These are phyloP conservation scores for Hirudinaria manillensis DNA, from an alignment of 2,888 invertebrate genomes.

Conservation along the genomic window DNA sequence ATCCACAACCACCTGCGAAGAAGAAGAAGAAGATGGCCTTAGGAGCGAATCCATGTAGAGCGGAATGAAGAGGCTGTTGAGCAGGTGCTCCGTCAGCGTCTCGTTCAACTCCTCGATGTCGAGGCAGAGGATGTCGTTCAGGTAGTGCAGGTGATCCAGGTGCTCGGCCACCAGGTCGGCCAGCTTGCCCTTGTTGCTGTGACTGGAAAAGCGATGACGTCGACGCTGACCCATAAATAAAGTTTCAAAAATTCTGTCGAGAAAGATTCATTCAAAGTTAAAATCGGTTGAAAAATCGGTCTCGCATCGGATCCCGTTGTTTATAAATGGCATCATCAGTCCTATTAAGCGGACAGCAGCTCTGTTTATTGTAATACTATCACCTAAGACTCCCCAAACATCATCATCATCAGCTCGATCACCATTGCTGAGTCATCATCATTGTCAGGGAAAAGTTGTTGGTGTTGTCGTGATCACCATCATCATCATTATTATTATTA, in stretches of 20 bases:
- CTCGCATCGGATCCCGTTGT: neutral
- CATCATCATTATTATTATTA: constrained; percentile 42
- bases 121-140: constrained; percentile 88
- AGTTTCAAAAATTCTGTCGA: too few relatives aligned
- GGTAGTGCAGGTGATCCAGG: constrained; percentile 89
- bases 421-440: too few relatives aligned
- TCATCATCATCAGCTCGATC: too few relatives aligned
- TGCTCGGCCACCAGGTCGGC: constrained; percentile 93
- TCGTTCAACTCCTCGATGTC: constrained; percentile 86
- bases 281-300: constrained; percentile 5
- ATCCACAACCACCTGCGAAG: neutral
- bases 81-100: constrained; percentile 80
- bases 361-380: too few relatives aligned
- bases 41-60: constrained; percentile 85
- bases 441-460: too few relatives aligned
- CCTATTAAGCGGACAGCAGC: too few relatives aligned
- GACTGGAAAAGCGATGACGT: constrained; percentile 60
- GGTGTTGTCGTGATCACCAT: too few relatives aligned
- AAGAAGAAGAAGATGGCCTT: constrained; percentile 36
- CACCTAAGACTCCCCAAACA: too few relatives aligned
- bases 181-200: constrained; percentile 80
- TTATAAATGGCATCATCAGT: too few relatives aligned
- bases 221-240: too few relatives aligned
- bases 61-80: constrained; percentile 85
- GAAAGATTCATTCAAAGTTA: too few relatives aligned